Conservation (phyloP, 2,113 vertebrate species). For the Ceyx melanurus region DNA sequence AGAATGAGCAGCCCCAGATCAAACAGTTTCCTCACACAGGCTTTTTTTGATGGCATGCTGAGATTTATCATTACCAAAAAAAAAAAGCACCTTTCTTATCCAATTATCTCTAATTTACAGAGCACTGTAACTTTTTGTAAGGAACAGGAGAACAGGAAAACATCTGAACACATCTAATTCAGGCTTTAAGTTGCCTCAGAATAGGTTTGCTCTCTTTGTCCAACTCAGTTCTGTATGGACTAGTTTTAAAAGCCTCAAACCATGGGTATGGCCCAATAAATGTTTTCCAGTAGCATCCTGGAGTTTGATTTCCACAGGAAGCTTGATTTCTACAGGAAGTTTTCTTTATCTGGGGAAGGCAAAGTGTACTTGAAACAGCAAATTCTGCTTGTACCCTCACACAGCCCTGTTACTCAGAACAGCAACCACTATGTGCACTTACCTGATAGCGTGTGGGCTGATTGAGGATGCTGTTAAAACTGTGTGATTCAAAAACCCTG, state of each 20-base stretch:
- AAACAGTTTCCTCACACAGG: neutral
- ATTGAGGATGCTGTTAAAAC: slow-evolving; percentile 89
- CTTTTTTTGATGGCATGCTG: neutral
- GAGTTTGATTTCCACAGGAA: neutral
- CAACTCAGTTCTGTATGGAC: neutral
- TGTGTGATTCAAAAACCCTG: slow-evolving; percentile 86
- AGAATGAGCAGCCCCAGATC: neutral
- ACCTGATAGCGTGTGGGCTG: slow-evolving; percentile 90
- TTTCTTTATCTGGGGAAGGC: neutral
- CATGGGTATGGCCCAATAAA: neutral
- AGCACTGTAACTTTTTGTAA: neutral
- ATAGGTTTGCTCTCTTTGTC: neutral
- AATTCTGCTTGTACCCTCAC: neutral
- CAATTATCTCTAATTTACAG: neutral
- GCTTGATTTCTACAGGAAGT: neutral
- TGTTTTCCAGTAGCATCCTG: neutral
- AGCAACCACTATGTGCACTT: slow-evolving; percentile 1
- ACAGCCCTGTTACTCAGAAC: neutral
- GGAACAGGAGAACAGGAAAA: neutral
- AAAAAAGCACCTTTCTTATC: neutral
- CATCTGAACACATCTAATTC: neutral
- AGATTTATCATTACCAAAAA: neutral
- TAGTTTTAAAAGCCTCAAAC: neutral
- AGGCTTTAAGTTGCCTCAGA: neutral
- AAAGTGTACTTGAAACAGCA: neutral